phyloP scores from a whole-genome alignment of 2,888 invertebrate genomes.

The Troilus luridus region DNA sequence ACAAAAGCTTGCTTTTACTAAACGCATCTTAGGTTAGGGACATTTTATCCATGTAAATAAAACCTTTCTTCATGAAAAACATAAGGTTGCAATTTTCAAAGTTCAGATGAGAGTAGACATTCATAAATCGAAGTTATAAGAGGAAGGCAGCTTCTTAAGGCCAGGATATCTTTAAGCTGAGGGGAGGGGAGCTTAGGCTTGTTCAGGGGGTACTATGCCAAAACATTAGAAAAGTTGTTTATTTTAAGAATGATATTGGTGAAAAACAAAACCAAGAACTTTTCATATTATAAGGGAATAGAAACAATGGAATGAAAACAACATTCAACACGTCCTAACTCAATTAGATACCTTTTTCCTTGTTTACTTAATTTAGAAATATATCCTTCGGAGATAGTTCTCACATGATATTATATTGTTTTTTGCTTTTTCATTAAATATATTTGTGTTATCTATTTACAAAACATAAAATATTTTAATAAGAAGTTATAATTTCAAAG shows the following conservation, averaged over 20 bases:
- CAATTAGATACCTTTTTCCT: not conserved
- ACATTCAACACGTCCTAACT: not conserved
- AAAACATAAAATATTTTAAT: not conserved
- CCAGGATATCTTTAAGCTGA: not conserved
- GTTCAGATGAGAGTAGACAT: not conserved
- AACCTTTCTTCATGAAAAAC: not conserved
- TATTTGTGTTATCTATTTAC: not conserved
- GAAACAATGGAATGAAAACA: not conserved
- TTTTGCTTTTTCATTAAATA: not conserved
- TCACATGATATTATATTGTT: not conserved
- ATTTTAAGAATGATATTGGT: not conserved
- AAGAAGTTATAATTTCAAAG: not conserved
- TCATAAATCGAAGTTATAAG: not conserved
- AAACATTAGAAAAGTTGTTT: not conserved
- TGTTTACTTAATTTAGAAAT: not conserved
- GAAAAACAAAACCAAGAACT: not conserved
- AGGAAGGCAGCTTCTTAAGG: not conserved
- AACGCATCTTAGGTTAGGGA: not conserved
- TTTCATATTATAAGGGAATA: not conserved
- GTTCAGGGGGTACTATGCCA: not conserved
- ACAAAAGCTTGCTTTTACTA: not conserved
- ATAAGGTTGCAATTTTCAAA: not conserved
- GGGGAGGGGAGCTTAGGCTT: not conserved
- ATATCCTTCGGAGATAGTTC: not conserved
- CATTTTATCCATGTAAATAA: not conserved